Conservation (phyloP, 2,888 invertebrate species). For the Leucophenga maculata region DNA sequence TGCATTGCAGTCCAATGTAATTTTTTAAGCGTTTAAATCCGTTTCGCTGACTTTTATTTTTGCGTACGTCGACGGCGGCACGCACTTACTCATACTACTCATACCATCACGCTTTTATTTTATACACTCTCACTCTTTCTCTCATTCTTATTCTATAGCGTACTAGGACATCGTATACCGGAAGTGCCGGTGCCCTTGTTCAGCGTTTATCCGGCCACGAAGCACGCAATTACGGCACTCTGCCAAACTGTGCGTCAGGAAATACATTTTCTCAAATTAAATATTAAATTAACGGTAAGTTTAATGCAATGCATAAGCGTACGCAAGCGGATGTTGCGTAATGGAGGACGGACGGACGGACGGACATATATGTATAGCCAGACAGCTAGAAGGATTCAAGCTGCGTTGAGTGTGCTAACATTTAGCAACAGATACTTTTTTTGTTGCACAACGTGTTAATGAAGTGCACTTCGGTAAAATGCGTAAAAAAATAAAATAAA, state of each 20-base stretch:
- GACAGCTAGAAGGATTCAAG: too few species aligned
- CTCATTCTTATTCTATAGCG: conserved; percentile 52
- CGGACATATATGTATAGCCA: too few species aligned
- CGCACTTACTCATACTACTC: conserved; percentile 32
- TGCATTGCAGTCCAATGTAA: conserved; percentile 17
- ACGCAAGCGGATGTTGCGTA: conserved; percentile 24
- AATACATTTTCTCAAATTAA: conserved; percentile 72
- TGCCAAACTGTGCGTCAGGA: conserved; percentile 76
- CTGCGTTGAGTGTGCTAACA: too few species aligned
- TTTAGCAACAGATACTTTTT: background rate
- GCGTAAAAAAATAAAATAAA: too few species aligned
- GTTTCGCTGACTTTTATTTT: conserved; percentile 32
- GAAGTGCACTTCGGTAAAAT: background rate
- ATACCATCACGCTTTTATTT: conserved; percentile 21
- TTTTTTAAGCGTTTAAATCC: conserved; percentile 27
- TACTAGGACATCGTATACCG: conserved; percentile 73
- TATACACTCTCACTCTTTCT: conserved; percentile 1
- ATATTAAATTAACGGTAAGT: conserved; percentile 72
- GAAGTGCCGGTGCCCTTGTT: conserved; percentile 73
- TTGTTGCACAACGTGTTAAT: conserved; percentile 23
- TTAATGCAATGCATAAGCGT: conserved; percentile 61
- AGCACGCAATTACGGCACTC: conserved; percentile 75
- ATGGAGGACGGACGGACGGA: background rate
- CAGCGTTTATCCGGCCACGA: conserved; percentile 76
- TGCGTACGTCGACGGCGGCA: conserved; percentile 3